These are phyloP conservation scores for Paralichthys olivaceus DNA, from an alignment of 2,113 vertebrate species.

Conservation along the genomic window DNA sequence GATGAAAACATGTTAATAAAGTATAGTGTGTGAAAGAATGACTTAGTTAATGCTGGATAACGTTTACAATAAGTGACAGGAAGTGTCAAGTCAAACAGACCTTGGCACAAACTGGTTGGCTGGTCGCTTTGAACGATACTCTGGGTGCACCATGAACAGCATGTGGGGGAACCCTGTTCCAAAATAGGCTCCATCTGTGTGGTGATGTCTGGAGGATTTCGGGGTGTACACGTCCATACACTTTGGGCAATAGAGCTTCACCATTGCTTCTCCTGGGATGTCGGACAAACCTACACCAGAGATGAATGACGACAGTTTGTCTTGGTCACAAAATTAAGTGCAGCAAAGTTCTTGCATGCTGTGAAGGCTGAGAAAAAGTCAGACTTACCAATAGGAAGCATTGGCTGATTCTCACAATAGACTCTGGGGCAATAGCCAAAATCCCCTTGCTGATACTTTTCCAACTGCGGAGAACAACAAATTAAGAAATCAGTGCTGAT, in stretches of 20 bases:
- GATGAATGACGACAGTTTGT: neutral
- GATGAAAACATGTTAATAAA: neutral
- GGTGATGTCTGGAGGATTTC: constrained; percentile 92
- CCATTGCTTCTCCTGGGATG: constrained; percentile 95
- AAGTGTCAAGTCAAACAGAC: constrained; percentile 65
- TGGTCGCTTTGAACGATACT: constrained; percentile 93
- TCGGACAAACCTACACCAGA: constrained; percentile 87
- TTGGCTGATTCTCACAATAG: constrained; percentile 95
- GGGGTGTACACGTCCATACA: constrained; percentile 98
- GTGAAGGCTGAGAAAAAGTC: neutral
- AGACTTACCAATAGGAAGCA: constrained; percentile 92
- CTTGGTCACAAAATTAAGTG: neutral
- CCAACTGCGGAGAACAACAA: constrained; percentile 79
- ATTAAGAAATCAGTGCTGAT: neutral
- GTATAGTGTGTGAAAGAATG: neutral
- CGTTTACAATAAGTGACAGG: neutral
- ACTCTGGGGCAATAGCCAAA: constrained; percentile 94
- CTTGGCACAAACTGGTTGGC: constrained; percentile 96
- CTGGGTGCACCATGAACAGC: constrained; percentile 95
- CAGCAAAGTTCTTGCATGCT: neutral
- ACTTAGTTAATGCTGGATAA: neutral
- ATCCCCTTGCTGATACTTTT: constrained; percentile 95
- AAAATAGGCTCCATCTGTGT: constrained; percentile 94
- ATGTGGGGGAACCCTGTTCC: constrained; percentile 95
- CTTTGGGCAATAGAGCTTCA: constrained; percentile 95